phyloP scores from a whole-genome alignment of 2,113 vertebrate species.

The Sterrhoptilus dennistouni region DNA sequence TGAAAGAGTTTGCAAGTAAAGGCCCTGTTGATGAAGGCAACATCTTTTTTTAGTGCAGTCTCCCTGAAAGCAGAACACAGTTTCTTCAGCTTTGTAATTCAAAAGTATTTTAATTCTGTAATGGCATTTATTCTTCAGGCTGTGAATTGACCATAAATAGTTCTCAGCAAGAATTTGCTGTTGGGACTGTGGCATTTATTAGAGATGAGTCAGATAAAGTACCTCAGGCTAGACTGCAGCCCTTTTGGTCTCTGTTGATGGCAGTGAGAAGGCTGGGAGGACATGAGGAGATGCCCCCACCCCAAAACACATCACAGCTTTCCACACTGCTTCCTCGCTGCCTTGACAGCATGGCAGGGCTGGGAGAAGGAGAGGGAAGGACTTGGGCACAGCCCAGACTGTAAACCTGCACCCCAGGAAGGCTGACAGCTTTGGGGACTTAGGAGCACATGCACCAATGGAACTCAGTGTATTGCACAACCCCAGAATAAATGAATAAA shows the following conservation, averaged over 20 bases:
- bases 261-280: background rate
- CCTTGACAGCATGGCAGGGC: background rate
- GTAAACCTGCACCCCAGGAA: background rate
- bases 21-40: background rate
- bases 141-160: conserved; percentile 54
- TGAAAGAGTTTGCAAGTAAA: background rate
- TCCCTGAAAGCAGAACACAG: background rate
- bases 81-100: conserved; percentile 32
- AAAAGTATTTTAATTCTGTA: conserved; percentile 20
- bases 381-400: background rate
- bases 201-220: background rate
- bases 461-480: background rate
- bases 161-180: conserved; percentile 14
- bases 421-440: background rate
- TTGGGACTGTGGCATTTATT: conserved; percentile 10
- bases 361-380: background rate
- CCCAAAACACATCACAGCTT: background rate
- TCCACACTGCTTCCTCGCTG: background rate
- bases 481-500: background rate
- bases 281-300: background rate
- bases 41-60: background rate
- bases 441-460: fast-evolving
- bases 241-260: background rate
- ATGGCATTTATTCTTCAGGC: conserved; percentile 33
- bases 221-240: background rate